Percentiles rank a stretch among this genome's conserved stretches.
Conservation (phyloP, 2,888 invertebrate species). For the Chrysomela aeneicollis region DNA sequence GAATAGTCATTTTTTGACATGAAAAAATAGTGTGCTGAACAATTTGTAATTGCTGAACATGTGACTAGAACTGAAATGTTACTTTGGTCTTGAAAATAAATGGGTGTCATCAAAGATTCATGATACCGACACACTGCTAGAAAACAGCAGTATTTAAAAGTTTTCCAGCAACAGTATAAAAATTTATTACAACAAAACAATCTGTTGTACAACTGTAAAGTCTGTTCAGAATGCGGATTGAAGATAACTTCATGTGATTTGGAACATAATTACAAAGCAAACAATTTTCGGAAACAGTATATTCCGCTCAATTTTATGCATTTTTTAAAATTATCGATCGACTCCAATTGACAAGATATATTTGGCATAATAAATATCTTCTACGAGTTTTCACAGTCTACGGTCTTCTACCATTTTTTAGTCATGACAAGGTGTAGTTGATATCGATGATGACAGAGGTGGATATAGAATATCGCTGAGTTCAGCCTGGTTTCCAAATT, state of each 20-base stretch:
- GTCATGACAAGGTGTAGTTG: too few species aligned
- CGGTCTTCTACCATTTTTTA: too few species aligned
- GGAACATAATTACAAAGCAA: too few species aligned
- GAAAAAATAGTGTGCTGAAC: conserved; percentile 43
- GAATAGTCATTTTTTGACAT: conserved; percentile 38
- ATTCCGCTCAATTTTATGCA: too few species aligned
- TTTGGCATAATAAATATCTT: too few species aligned
- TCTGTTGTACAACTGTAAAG: conserved; percentile 13
- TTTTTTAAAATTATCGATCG: too few species aligned
- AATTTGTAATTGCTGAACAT: conserved; percentile 41
- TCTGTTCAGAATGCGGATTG: not conserved
- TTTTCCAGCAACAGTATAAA: not conserved
- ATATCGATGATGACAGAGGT: too few species aligned
- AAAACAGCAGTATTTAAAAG: not conserved
- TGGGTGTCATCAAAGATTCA: conserved; percentile 15
- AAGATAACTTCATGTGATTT: not conserved
- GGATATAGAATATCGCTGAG: too few species aligned
- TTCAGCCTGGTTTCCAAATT: too few species aligned
- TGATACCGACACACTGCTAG: conserved; percentile 5
- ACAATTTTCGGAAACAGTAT: too few species aligned
- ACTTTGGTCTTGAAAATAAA: conserved; percentile 45
- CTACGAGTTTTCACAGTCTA: too few species aligned
- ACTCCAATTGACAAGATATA: too few species aligned
- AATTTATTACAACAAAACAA: not conserved
- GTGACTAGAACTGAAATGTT: conserved; percentile 50